A percentile compares a stretch with the other conserved stretches of the same genome.
phyloP scores from a whole-genome alignment of 2,113 vertebrate genomes.

The Nansenia antarctica region DNA sequence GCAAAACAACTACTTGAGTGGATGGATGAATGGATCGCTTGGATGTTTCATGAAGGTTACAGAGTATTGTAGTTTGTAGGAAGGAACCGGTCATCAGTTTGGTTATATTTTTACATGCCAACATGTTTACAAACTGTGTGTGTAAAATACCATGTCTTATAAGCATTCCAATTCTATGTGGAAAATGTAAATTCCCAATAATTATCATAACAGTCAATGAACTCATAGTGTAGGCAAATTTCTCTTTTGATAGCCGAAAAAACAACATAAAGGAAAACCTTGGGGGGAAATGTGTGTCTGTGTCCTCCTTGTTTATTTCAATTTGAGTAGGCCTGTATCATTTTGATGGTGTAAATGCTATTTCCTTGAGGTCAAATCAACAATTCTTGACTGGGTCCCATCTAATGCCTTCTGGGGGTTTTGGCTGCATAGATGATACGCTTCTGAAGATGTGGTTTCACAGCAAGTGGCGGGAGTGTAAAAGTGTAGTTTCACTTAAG shows the following conservation, averaged over 20 bases:
- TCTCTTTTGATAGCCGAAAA: not conserved
- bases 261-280: not conserved
- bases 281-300: too few species aligned
- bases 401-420: slow-evolving; percentile 13
- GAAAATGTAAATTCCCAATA: too few species aligned
- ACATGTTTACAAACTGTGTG: too few species aligned
- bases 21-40: too few species aligned
- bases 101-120: too few species aligned
- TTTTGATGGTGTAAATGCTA: not conserved
- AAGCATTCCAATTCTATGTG: too few species aligned
- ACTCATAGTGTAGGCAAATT: too few species aligned
- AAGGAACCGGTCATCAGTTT: too few species aligned
- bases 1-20: not conserved
- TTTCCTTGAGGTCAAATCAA: not conserved
- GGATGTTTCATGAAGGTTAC: too few species aligned
- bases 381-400: not conserved
- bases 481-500: slow-evolving; percentile 36
- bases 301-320: not conserved
- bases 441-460: slow-evolving; percentile 17
- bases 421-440: slow-evolving; percentile 13
- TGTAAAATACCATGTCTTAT: too few species aligned
- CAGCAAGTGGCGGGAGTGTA: slow-evolving; percentile 10
- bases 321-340: not conserved
- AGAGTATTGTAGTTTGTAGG: too few species aligned
- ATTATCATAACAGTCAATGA: too few species aligned